Evolutionary conservation across 2,113 vertebrate species (phyloP).

Genomic region (Panthera uncia): DNA sequence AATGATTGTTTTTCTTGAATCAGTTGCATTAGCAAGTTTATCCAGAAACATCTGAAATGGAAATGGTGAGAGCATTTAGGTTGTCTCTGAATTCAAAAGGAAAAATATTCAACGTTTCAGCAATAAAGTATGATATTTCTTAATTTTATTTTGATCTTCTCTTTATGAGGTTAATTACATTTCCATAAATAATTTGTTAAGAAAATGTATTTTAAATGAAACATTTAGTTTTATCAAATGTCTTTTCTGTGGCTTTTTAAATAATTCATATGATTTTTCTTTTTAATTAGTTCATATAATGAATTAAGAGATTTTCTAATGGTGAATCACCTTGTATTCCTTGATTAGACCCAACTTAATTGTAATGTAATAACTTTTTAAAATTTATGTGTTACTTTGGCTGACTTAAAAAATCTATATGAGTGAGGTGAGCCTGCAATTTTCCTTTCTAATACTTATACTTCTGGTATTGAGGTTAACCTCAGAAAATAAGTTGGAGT

Average conservation of each 20-base stretch:
- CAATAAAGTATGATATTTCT: not conserved
- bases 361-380: not conserved
- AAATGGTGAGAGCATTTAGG: not conserved
- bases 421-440: not conserved
- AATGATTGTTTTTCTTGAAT: not conserved
- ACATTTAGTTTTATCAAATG: not conserved
- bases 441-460: not conserved
- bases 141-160: not conserved
- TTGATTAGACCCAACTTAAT: not conserved
- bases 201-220: not conserved
- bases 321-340: not conserved
- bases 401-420: not conserved
- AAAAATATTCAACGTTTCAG: not conserved
- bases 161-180: conserved; percentile 10
- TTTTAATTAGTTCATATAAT: not conserved
- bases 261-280: not conserved
- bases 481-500: not conserved
- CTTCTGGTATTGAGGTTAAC: not conserved
- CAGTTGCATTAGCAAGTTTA: not conserved
- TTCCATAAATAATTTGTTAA: not conserved
- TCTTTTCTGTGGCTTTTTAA: not conserved
- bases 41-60: not conserved
- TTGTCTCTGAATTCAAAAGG: not conserved
- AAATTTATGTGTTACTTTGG: not conserved
- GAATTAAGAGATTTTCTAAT: not conserved